Evolutionary conservation across 1,140 invertebrate species (phyloP).

Genomic region (Ceratina japonica): DNA sequence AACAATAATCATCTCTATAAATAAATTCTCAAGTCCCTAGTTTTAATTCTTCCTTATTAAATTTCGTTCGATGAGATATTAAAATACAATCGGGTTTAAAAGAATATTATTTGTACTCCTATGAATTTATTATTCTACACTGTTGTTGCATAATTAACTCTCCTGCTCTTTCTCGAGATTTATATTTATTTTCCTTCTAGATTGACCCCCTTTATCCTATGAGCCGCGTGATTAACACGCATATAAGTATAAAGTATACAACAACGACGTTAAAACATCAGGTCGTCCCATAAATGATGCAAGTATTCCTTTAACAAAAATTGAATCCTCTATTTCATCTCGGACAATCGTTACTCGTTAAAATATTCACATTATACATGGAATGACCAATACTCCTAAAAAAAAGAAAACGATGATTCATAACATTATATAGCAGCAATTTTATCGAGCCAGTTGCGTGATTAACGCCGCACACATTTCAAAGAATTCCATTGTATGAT

Average conservation of each 20-base stretch:
- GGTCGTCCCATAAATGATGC: no score
- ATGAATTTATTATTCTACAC: constrained; percentile 24
- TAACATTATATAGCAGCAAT: background rate
- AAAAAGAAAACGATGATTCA: background rate
- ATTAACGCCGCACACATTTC: constrained; percentile 99
- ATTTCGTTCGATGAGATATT: no score
- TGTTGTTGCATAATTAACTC: background rate
- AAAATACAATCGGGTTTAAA: constrained; percentile 2
- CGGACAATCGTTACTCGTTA: no score
- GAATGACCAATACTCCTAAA: no score
- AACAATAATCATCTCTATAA: no score
- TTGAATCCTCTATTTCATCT: no score
- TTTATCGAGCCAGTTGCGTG: constrained; percentile 95
- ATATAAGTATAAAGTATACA: constrained; percentile 9
- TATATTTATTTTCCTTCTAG: constrained; percentile 12
- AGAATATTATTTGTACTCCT: constrained; percentile 13
- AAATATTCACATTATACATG: no score
- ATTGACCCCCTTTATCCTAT: constrained; percentile 30
- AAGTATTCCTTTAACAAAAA: no score
- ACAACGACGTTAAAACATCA: background rate
- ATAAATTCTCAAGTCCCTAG: no score
- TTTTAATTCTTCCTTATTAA: background rate
- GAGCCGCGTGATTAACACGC: background rate
- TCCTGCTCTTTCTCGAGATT: constrained; percentile 1
- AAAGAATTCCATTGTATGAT: constrained; percentile 99